Base-by-base conservation (phyloP, 1,140 invertebrate species). In the Gonioctena quinquepunctata region DNA sequence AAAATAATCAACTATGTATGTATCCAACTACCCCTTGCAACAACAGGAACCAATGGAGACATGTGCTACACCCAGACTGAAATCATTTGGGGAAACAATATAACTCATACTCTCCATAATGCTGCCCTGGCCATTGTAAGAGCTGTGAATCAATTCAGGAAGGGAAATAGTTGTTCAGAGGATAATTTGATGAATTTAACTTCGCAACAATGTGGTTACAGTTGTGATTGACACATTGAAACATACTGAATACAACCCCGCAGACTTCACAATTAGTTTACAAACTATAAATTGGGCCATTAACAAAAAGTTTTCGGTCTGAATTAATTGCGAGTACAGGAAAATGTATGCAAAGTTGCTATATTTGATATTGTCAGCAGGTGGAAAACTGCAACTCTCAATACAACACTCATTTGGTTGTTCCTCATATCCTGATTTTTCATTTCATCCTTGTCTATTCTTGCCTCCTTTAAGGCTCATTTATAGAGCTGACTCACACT, bases 131-230 rank as follows among this genome's bases (percentile, higher is more conserved):
- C 33, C 33, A 42, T 42, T 42, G 16, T 42, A n/a, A 11, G 2
- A 42, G 2, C 7, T 42, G 33, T 3, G 16, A 42, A 42, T 42
- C 33, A 42, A 42, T 42, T 42, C 33, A 42, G 33, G 2, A 42
- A 42, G 33, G 33, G 33, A 42, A n/a, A 21, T 56, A 56, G 52
- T 19, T 56, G 52, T 56, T 56, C 52, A 21, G 52, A 21, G 52
- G 11, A 19, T 56, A 56, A 56, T 56, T 56, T 56, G 52, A 56
- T 56, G 22, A 56, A 56, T 56, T 56, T 56, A 56, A 56, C 52
- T 56, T 56, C 21, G 5, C 3, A 56, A 56, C 52, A 56, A 56
- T 56, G 52, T 8, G 52, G 52, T 56, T 56, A 56, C 16, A 22
- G 19, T 56, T 56, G 52, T 56, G 52, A 56, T 56, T 56, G 52